These are phyloP conservation scores for Echinometra lucunter DNA, from an alignment of 53 echinoderm and acorn worm species.

Conservation along the genomic window DNA sequence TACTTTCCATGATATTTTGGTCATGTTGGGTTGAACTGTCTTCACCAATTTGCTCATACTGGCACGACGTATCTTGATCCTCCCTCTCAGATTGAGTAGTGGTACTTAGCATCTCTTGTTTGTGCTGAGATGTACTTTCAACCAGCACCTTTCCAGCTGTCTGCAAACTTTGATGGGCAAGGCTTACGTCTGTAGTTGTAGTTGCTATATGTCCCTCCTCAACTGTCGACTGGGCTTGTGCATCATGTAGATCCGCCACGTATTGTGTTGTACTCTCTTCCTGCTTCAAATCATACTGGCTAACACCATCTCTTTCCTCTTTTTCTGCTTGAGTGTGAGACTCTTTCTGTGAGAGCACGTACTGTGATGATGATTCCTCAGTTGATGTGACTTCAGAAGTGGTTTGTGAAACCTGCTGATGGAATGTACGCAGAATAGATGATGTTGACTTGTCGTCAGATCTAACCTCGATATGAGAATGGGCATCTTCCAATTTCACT, in stretches of 20 bases:
- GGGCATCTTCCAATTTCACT: background rate
- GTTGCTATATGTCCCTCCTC: background rate
- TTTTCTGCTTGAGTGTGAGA: background rate
- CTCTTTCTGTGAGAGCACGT: background rate
- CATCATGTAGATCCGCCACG: background rate
- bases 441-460: constrained; percentile 23
- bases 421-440: background rate
- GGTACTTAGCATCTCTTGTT: background rate
- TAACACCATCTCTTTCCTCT: background rate
- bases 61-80: background rate
- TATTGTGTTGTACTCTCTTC: constrained; percentile 45
- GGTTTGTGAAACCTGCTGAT: background rate
- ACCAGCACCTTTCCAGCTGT: background rate
- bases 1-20: constrained; percentile 2
- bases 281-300: constrained; percentile 35
- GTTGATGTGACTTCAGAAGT: background rate
- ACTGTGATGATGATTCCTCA: constrained; percentile 50
- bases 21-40: constrained; percentile 17
- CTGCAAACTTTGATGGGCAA: constrained; percentile 34
- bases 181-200: background rate
- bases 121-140: constrained; percentile 8
- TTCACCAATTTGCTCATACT: constrained; percentile 1
- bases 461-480: background rate
- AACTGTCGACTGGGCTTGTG: background rate
- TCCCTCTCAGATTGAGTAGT: constrained; percentile 33